These are phyloP conservation scores for Phocoena sinus DNA, from an alignment of 2,113 vertebrate genomes.

Conservation along the genomic window DNA sequence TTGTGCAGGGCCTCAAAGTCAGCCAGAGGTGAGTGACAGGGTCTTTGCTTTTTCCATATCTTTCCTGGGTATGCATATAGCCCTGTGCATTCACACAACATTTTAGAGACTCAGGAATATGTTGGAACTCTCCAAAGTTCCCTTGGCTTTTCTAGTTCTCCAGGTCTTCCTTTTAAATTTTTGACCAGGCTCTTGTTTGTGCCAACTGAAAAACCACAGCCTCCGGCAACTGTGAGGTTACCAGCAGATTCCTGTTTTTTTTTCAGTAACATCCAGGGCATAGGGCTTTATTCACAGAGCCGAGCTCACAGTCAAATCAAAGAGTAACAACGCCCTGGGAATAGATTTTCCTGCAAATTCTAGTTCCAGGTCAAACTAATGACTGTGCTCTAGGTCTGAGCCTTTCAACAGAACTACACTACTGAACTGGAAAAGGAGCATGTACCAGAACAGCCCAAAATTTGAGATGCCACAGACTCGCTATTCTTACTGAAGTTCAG, in stretches of 20 bases:
- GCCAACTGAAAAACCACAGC: not conserved
- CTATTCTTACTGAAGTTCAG: rapidly evolving
- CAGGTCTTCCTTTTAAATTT: not conserved
- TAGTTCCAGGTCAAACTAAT: not conserved
- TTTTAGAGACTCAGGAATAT: not conserved
- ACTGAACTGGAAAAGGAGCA: rapidly evolving
- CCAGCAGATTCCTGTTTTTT: not conserved
- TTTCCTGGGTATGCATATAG: rapidly evolving
- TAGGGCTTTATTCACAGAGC: not conserved
- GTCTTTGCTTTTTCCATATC: not conserved
- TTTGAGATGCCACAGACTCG: not conserved
- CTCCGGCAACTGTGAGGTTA: not conserved
- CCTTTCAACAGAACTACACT: not conserved
- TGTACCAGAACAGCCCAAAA: rapidly evolving
- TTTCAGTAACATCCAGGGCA: not conserved
- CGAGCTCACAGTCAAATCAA: not conserved
- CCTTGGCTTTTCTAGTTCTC: not conserved
- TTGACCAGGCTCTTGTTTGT: not conserved
- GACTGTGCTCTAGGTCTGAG: not conserved
- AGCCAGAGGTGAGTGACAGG: not conserved
- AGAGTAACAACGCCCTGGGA: not conserved
- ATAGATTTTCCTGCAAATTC: not conserved
- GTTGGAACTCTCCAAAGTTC: not conserved
- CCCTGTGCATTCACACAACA: rapidly evolving
- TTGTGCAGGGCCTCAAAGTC: rapidly evolving